Evolutionary conservation across 1,140 invertebrate genomes (phyloP).

Genomic region (Lepidurus couesii): DNA sequence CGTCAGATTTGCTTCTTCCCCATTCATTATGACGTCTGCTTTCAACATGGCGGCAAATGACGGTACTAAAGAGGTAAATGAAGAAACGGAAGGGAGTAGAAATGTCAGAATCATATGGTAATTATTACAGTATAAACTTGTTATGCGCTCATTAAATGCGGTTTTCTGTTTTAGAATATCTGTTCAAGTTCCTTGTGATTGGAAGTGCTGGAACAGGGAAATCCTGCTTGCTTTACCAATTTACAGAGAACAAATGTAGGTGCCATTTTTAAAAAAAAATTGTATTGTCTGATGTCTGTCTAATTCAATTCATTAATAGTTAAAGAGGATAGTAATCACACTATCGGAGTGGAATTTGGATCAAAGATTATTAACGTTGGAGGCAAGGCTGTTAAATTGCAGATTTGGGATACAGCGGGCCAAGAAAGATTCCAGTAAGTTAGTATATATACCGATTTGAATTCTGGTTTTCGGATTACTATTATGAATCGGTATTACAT

Average conservation of each 20-base stretch:
- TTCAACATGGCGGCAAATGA: not conserved
- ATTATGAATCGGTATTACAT: constrained; percentile 36
- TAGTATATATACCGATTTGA: not conserved
- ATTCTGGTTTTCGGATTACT: not conserved
- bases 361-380: constrained; percentile 77
- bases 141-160: not conserved
- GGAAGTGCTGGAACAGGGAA: constrained; percentile 79
- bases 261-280: constrained; percentile 39
- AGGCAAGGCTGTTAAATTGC: constrained; percentile 74
- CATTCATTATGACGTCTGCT: too few relatives aligned
- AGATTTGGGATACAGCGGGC: constrained; percentile 77
- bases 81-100: not conserved
- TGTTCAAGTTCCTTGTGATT: constrained; percentile 79
- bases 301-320: constrained; percentile 47
- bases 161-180: constrained; percentile 58
- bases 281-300: too few relatives aligned
- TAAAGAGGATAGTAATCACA: constrained; percentile 74
- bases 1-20: too few relatives aligned
- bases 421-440: constrained; percentile 59
- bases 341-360: constrained; percentile 79
- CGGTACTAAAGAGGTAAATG: not conserved
- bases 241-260: constrained; percentile 84
- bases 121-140: not conserved
- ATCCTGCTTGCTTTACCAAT: constrained; percentile 81
- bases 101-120: constrained; percentile 9